These are phyloP conservation scores for Drosophila ercepeae DNA, from an alignment of 1,140 invertebrate genomes.

Conservation along the genomic window DNA sequence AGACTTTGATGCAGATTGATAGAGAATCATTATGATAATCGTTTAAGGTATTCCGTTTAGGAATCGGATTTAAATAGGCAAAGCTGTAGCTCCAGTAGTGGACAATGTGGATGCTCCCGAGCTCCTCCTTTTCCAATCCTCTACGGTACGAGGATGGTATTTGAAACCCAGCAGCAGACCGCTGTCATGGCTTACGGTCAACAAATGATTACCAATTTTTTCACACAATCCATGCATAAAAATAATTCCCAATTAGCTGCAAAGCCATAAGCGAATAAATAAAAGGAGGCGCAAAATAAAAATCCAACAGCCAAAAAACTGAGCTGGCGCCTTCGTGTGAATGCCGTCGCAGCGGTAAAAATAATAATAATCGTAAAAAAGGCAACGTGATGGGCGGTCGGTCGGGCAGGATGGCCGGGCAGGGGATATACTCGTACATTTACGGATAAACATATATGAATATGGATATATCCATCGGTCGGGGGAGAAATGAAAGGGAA, in stretches of 20 bases:
- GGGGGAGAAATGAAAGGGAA: slow-evolving; percentile 33
- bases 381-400: slow-evolving; percentile 26
- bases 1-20: no score
- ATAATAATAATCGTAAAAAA: slow-evolving; percentile 81
- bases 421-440: slow-evolving; percentile 7
- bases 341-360: slow-evolving; percentile 70
- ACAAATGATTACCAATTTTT: slow-evolving; percentile 79
- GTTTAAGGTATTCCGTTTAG: no score
- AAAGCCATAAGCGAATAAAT: slow-evolving; percentile 50
- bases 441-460: neutral
- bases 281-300: slow-evolving; percentile 46
- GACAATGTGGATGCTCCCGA: neutral
- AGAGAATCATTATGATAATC: no score
- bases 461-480: slow-evolving; percentile 10
- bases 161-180: slow-evolving; percentile 42
- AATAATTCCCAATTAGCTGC: slow-evolving; percentile 81
- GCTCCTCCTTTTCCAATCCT: neutral
- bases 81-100: neutral
- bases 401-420: no score
- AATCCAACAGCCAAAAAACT: slow-evolving; percentile 9
- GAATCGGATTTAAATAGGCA: no score
- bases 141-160: slow-evolving; percentile 27
- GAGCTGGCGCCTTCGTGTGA: slow-evolving; percentile 60
- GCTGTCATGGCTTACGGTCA: slow-evolving; percentile 52
- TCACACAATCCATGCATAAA: slow-evolving; percentile 82